These are phyloP conservation scores for Chelonoidis abingdonii DNA, from an alignment of 2,113 vertebrate genomes.

Conservation along the genomic window DNA sequence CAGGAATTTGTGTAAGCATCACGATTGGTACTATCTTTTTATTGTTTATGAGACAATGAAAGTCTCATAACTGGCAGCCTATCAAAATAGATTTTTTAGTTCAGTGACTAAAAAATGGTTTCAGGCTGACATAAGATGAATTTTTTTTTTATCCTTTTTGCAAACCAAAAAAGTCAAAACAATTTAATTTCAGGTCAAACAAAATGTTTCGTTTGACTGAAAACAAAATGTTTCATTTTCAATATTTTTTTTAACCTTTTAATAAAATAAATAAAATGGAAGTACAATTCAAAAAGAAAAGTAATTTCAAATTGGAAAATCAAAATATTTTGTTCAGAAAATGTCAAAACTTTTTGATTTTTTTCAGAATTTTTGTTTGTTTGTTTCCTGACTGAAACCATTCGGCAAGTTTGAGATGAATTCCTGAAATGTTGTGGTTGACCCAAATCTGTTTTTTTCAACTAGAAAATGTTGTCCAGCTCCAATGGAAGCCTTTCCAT, in stretches of 20 bases:
- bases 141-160: background rate
- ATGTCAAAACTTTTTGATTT: background rate
- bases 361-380: background rate
- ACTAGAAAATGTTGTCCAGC: background rate
- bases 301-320: background rate
- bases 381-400: background rate
- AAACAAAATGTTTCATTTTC: background rate
- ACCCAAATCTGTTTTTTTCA: background rate
- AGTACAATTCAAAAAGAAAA: background rate
- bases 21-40: background rate
- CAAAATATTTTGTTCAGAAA: background rate
- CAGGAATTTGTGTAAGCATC: background rate
- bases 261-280: background rate
- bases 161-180: background rate
- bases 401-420: background rate
- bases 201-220: too few relatives aligned
- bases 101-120: background rate
- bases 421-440: background rate
- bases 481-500: background rate
- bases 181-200: too few relatives aligned
- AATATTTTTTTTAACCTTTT: background rate
- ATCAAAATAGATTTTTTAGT: too few relatives aligned
- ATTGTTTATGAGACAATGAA: background rate
- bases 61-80: background rate
- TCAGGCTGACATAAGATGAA: background rate